A percentile compares a stretch with the other conserved stretches of the same genome.
Conservation (phyloP, 2,113 vertebrate species). For the Stercorarius parasiticus region DNA sequence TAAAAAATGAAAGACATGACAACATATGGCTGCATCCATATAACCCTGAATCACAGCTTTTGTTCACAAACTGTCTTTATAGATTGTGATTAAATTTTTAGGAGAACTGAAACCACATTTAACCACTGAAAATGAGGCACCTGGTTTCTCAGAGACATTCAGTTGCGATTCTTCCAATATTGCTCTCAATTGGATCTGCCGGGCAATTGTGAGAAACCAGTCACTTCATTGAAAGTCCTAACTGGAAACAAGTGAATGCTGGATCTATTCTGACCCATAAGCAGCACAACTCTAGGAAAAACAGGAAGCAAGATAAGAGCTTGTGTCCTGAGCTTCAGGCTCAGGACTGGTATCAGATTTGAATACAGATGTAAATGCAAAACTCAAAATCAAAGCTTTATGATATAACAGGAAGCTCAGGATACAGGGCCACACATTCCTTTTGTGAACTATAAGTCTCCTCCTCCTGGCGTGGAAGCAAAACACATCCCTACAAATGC, state of each 20-base stretch:
- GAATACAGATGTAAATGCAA: slow-evolving; percentile 19
- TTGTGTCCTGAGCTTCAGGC: neutral
- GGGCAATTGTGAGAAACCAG: neutral
- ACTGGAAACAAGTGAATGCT: neutral
- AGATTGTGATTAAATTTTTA: neutral
- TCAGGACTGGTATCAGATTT: neutral
- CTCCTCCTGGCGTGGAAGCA: neutral
- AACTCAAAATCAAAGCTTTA: slow-evolving; percentile 23
- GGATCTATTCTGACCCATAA: neutral
- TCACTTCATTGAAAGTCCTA: neutral
- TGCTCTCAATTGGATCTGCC: neutral
- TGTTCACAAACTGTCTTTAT: slow-evolving; percentile 55
- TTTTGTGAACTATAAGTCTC: neutral
- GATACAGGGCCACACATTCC: neutral
- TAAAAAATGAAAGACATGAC: neutral
- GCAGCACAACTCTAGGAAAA: slow-evolving; percentile 41
- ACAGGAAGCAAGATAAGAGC: neutral
- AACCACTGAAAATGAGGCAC: neutral
- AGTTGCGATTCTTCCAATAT: neutral
- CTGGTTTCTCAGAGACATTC: neutral
- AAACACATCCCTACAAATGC: neutral
- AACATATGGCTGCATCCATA: neutral
- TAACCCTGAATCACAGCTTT: slow-evolving; percentile 39
- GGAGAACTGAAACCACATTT: neutral
- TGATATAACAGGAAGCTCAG: neutral